phyloP scores from a whole-genome alignment of 2,888 invertebrate species.

The Dolichomitus sp. region DNA sequence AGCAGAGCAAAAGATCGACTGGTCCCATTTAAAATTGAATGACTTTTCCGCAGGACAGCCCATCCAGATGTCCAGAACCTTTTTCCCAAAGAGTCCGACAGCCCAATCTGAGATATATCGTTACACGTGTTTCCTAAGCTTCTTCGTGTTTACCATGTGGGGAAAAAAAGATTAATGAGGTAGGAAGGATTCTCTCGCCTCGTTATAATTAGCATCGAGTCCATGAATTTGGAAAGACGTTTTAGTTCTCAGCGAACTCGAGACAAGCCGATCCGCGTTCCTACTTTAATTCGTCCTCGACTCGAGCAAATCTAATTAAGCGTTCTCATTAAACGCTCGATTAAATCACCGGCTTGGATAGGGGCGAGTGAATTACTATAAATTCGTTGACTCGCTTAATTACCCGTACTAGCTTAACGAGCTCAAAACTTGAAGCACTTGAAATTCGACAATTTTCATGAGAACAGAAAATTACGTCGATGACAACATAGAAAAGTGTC shows the following conservation, averaged over 20 bases:
- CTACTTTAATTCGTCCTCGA: constrained; percentile 60
- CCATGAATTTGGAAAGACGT: constrained; percentile 2
- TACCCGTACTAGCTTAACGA: constrained; percentile 65
- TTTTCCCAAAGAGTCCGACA: constrained; percentile 23
- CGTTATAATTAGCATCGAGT: constrained; percentile 38
- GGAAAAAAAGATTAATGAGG: constrained; percentile 41
- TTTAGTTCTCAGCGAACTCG: constrained; percentile 23
- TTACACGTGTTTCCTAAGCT: constrained; percentile 39
- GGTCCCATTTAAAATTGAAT: constrained; percentile 36
- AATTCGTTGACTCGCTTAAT: constrained; percentile 67
- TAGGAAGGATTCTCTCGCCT: constrained; percentile 15
- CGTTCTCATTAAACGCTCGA: constrained; percentile 78
- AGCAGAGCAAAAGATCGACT: constrained; percentile 21
- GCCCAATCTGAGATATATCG: constrained; percentile 15
- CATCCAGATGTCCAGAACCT: constrained; percentile 47
- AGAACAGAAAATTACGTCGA: not conserved
- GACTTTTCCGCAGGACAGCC: constrained; percentile 41
- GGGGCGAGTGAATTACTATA: constrained; percentile 70
- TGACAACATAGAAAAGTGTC: not conserved
- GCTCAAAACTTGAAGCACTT: constrained; percentile 62
- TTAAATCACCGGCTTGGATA: constrained; percentile 73
- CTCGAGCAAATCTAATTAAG: constrained; percentile 73
- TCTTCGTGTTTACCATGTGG: constrained; percentile 5
- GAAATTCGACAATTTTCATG: constrained; percentile 40
- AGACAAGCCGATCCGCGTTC: constrained; percentile 2